Evolutionary conservation across 2,888 invertebrate genomes (phyloP).

Genomic region (Erebia palarica): DNA sequence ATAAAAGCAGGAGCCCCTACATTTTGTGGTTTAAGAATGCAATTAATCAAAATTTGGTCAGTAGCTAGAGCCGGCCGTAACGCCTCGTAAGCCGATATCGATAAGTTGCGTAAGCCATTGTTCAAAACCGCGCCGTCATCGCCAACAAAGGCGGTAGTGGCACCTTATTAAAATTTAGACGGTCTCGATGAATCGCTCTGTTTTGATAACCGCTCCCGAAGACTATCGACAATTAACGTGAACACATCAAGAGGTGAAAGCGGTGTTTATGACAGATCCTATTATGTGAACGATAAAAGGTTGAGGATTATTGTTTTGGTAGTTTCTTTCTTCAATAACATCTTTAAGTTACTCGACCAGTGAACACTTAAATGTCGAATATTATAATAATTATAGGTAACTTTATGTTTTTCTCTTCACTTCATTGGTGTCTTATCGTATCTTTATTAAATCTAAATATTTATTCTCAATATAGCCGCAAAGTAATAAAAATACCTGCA

Average conservation of each 20-base stretch:
- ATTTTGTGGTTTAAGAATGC: slow-evolving; percentile 68
- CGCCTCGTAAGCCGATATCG: slow-evolving; percentile 82
- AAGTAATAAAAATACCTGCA: too few species aligned
- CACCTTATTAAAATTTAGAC: slow-evolving; percentile 81
- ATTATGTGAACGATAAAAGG: slow-evolving; percentile 39
- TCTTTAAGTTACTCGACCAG: neutral
- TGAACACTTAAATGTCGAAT: too few species aligned
- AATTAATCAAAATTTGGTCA: slow-evolving; percentile 81
- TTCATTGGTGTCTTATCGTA: neutral
- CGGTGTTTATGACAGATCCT: slow-evolving; percentile 61
- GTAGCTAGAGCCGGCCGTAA: slow-evolving; percentile 77
- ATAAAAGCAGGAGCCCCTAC: slow-evolving; percentile 55
- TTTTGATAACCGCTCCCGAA: slow-evolving; percentile 76
- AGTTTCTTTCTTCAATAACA: slow-evolving; percentile 2
- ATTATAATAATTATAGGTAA: neutral
- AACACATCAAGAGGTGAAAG: slow-evolving; percentile 56
- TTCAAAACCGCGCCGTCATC: slow-evolving; percentile 73
- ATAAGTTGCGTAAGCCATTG: slow-evolving; percentile 81
- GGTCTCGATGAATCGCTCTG: slow-evolving; percentile 75
- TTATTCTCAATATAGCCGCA: too few species aligned
- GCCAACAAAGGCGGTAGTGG: slow-evolving; percentile 79
- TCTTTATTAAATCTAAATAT: too few species aligned
- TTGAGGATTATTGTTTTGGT: slow-evolving; percentile 29
- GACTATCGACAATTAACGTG: slow-evolving; percentile 59
- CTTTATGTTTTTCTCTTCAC: neutral